Conservation (phyloP, 2,888 invertebrate species). For the Polietes domitor region DNA sequence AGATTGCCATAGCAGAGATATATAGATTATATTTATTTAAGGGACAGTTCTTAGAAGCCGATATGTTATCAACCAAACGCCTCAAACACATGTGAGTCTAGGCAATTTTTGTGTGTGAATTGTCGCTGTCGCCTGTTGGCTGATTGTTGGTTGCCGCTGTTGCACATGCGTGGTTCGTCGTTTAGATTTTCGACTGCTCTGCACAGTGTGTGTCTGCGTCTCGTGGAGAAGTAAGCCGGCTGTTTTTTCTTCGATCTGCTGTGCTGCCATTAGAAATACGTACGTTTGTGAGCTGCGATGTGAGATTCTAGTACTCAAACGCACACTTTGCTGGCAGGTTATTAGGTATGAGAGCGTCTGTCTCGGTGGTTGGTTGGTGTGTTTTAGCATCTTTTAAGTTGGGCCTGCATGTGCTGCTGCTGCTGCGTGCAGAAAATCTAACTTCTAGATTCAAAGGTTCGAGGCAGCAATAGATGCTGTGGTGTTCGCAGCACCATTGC, state of each 20-base stretch:
- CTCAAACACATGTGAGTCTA: slow-evolving; percentile 76
- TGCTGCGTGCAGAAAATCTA: not conserved
- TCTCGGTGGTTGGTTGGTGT: not conserved
- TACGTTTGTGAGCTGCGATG: not conserved
- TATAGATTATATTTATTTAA: too few relatives aligned
- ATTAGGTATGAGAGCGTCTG: not conserved
- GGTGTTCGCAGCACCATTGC: not conserved
- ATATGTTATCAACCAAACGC: not conserved
- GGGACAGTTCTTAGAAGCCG: not conserved
- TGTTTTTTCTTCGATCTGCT: not conserved
- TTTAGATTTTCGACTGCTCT: not conserved
- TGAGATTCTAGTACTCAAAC: not conserved
- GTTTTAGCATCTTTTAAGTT: slow-evolving; percentile 56
- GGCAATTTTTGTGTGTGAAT: slow-evolving; percentile 1
- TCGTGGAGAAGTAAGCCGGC: not conserved
- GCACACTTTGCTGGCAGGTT: slow-evolving; percentile 2
- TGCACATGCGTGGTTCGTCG: slow-evolving; percentile 64
- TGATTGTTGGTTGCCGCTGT: slow-evolving; percentile 30
- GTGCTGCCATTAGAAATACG: not conserved
- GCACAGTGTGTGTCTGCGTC: slow-evolving; percentile 2
- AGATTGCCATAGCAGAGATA: too few relatives aligned
- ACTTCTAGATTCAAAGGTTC: slow-evolving; percentile 28
- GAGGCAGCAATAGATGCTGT: slow-evolving; percentile 15
- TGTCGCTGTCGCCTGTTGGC: not conserved
- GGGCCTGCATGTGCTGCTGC: slow-evolving; percentile 37